These are phyloP conservation scores for Geotrupes spiniger DNA, from an alignment of 2,888 invertebrate species.

Conservation along the genomic window DNA sequence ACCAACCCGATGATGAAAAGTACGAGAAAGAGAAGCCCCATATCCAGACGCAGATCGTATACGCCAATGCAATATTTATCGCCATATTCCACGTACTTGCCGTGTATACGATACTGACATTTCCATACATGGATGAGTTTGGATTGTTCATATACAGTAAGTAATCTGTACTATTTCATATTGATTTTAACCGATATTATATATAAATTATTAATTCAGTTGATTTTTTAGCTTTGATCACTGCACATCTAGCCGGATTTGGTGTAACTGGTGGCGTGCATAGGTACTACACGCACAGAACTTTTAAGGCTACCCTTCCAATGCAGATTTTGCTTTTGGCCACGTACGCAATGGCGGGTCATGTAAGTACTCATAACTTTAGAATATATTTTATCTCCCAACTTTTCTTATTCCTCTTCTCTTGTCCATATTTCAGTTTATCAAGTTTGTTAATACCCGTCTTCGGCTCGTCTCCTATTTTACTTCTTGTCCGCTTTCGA, in stretches of 20 bases:
- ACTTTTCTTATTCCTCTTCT: not conserved
- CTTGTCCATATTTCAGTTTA: not conserved
- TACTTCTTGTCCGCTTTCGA: too few species aligned
- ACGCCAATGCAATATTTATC: conserved; percentile 61
- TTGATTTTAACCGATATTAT: conserved; percentile 1
- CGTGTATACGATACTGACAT: conserved; percentile 46
- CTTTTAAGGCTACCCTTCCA: conserved; percentile 64
- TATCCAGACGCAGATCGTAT: conserved; percentile 62
- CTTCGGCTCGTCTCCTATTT: too few species aligned
- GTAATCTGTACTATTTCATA: too few species aligned
- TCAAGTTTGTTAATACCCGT: too few species aligned
- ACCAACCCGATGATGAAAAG: too few species aligned
- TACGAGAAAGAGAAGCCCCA: not conserved
- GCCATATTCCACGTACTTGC: conserved; percentile 53
- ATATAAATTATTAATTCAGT: conserved; percentile 13
- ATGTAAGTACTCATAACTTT: conserved; percentile 57
- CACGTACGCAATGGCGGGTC: conserved; percentile 64
- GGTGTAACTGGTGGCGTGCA: conserved; percentile 18
- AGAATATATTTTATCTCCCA: not conserved
- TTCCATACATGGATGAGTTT: conserved; percentile 43
- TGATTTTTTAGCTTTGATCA: conserved; percentile 39
- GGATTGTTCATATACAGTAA: conserved; percentile 60
- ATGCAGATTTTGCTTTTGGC: conserved; percentile 58
- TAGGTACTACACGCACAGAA: conserved; percentile 61
- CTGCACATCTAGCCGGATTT: conserved; percentile 10